phyloP scores from a whole-genome alignment of 35 echinoderm and acorn worm species.

The Anneissia japonica region DNA sequence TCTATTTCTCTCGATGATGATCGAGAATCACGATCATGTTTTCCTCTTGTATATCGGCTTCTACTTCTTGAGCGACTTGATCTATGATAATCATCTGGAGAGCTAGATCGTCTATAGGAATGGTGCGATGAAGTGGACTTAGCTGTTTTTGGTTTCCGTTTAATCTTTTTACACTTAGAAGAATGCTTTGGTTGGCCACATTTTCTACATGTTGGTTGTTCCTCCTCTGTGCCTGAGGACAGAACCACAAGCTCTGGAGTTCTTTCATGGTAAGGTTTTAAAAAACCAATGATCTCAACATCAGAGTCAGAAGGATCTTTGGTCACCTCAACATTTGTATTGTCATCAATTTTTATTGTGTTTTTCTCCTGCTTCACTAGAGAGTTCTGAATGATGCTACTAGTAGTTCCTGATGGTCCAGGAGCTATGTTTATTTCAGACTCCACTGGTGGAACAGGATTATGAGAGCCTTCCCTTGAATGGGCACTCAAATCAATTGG shows the following conservation, averaged over 20 bases:
- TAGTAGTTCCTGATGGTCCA: conserved; percentile 47
- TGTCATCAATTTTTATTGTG: background rate
- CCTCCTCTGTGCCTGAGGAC: conserved; percentile 33
- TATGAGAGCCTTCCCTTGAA: background rate
- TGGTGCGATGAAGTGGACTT: background rate
- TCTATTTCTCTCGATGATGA: too few species aligned
- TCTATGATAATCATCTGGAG: background rate
- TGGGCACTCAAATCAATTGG: background rate
- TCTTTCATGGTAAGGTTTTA: conserved; percentile 46
- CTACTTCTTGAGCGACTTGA: background rate
- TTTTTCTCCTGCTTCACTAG: background rate
- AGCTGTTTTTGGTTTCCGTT: background rate
- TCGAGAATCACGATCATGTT: too few species aligned
- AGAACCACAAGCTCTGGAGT: conserved; percentile 55
- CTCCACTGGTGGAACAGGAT: conserved; percentile 1
- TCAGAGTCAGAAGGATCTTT: conserved; percentile 47
- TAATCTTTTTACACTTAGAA: background rate
- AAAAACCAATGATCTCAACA: conserved; percentile 62
- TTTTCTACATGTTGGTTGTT: background rate
- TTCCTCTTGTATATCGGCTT: background rate
- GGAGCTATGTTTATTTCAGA: conserved; percentile 20
- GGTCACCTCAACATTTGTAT: conserved; percentile 9
- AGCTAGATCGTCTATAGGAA: background rate
- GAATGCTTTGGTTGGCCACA: background rate
- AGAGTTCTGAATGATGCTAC: background rate